phyloP scores from a whole-genome alignment of 2,797 vertebrate genomes.

The Rhinichthys osculus region DNA sequence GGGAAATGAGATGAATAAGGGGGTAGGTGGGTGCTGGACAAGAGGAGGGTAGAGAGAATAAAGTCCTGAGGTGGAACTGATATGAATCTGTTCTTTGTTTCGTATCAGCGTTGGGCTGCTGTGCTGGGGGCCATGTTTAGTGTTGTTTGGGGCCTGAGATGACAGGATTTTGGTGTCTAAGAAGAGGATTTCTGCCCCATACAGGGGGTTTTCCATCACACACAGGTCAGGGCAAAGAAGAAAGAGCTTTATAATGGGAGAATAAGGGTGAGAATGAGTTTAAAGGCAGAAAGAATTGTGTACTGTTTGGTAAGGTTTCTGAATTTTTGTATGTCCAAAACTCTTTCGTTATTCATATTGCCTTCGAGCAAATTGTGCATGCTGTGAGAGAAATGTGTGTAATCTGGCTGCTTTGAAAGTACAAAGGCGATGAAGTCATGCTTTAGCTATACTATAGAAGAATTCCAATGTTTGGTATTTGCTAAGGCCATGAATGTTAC shows the following conservation, averaged over 20 bases:
- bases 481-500: slow-evolving; percentile 1
- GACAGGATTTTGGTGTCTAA: slow-evolving; percentile 33
- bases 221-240: neutral
- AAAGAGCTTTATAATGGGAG: slow-evolving; percentile 31
- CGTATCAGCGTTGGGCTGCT: slow-evolving; percentile 49
- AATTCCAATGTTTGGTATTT: slow-evolving; percentile 34
- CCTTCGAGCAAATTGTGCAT: neutral
- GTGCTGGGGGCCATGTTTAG: slow-evolving; percentile 44
- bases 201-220: slow-evolving; percentile 25
- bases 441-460: slow-evolving; percentile 39
- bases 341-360: neutral
- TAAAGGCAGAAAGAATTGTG: slow-evolving; percentile 7
- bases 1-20: slow-evolving; percentile 61
- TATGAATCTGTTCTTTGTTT: slow-evolving; percentile 71
- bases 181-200: slow-evolving; percentile 12
- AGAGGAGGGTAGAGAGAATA: slow-evolving; percentile 38
- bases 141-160: slow-evolving; percentile 31
- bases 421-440: slow-evolving; percentile 32
- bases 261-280: slow-evolving; percentile 58
- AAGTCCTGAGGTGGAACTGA: slow-evolving; percentile 58
- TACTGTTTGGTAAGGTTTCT: slow-evolving; percentile 34
- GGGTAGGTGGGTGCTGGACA: slow-evolving; percentile 47
- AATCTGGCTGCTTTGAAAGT: slow-evolving; percentile 30
- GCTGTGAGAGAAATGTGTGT: slow-evolving; percentile 7
- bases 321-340: neutral